Evolutionary conservation across 2,888 invertebrate species (phyloP).

Genomic region (Callyntrura guangdongensis): DNA sequence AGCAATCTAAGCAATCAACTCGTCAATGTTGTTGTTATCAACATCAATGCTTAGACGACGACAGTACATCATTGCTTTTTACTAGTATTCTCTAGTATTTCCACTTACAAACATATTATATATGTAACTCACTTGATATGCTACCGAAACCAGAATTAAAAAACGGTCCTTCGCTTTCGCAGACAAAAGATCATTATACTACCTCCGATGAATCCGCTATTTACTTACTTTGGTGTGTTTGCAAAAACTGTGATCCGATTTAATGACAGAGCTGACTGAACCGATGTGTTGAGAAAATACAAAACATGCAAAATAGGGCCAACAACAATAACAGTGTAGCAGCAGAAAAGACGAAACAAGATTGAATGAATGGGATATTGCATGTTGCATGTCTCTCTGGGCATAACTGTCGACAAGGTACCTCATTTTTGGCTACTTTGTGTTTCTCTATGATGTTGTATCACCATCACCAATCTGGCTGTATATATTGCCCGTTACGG

Average conservation of each 20-base stretch:
- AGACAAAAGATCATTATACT: constrained; percentile 21
- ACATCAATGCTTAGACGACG: too few species aligned
- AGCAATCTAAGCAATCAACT: too few species aligned
- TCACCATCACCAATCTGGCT: constrained; percentile 41
- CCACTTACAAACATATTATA: not conserved
- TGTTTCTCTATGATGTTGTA: not conserved
- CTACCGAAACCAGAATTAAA: not conserved
- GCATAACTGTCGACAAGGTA: not conserved
- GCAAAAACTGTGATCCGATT: constrained; percentile 6
- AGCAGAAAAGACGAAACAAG: not conserved
- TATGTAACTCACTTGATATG: not conserved
- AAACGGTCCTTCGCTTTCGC: constrained; percentile 1
- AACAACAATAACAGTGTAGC: not conserved
- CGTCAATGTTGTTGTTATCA: too few species aligned
- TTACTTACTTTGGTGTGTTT: not conserved
- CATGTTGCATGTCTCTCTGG: not conserved
- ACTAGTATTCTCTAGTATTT: not conserved
- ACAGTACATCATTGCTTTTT: not conserved
- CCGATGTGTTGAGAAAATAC: not conserved
- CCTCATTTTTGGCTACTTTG: too few species aligned
- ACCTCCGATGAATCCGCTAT: constrained; percentile 47
- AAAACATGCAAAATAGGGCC: not conserved
- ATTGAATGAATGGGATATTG: not conserved
- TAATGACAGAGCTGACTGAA: not conserved
- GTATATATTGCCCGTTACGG: constrained; percentile 50